Evolutionary conservation across 1,140 invertebrate species (phyloP), one percentile per base, ranked within the genome.

Genomic region (Antheraea pernyi): DNA sequence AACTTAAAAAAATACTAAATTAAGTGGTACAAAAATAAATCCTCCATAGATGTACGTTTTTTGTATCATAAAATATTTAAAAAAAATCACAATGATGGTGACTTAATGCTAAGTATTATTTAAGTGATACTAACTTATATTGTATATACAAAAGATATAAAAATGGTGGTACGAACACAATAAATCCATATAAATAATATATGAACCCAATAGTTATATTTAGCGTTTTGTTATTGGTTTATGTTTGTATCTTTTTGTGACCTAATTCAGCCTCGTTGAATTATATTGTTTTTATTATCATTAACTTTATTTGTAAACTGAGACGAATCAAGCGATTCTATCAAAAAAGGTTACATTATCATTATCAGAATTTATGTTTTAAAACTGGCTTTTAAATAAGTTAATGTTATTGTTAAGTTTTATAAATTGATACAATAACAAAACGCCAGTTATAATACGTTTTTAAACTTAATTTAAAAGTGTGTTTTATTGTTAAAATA

Each of bases 51-150:
- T n/a, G 11, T 53, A 53, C 0, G 46, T 53, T 16, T 53, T 16
- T 10, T 53, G n/a, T 53, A 16, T 2, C 2, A 53, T 16, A 53
- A 53, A 53, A 53, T 82, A 85, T 77, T 86, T 84, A 78, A 82
- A 53, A 82, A 75, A 80, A 86, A 88, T 90, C 88, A 90, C 88
- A 90, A 82, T 85, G 70, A 74, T 63, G 84, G 85, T 86, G 84
- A 85, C 81, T 82, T 82, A 84, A 60, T 58, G 62, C 77, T 81
- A 83, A 3, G 11, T 11, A 30, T 42, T 42, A 42, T 42, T 16
- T 53, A 53, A 48, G 11, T 53, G 46, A 53, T 53, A 2, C 16
- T 2, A 53, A 53, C 46, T 53, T 53, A 53, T 53, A 53, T 78
- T 77, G 79, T 90, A 90, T 90, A 83, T 90, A 90, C 85, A 89